Evolutionary conservation across 1,140 invertebrate genomes (phyloP), one percentile per base, ranked within the genome.

Genomic region (Vollenhovia emeryi): DNA sequence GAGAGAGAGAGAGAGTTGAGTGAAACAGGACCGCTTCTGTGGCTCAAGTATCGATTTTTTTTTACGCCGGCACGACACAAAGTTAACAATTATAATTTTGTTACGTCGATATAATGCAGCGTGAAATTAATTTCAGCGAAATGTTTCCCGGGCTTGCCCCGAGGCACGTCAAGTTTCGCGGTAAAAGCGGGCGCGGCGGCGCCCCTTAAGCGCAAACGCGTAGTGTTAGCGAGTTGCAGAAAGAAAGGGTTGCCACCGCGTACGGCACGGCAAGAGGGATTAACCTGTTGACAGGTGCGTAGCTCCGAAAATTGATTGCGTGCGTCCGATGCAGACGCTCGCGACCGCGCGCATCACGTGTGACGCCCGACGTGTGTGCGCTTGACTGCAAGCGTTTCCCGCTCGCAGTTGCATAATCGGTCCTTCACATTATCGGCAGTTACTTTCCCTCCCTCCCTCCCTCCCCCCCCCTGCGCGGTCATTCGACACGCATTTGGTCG

Each of bases 351-450:
- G 78, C 40, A 36, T 33, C 55, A 59, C 79, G 80, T 74, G 83
- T 52, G 75, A 60, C 74, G 55, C 52, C 36, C 24, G 15, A 33
- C 36, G 36, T 30, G 78, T 57, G 74, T 88, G 86, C 86, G 64
- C 80, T 87, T 76, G 87, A 80, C 85, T 87, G 50, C 89, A 62
- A 86, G 71, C 64, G 24, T 83, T 88, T 84, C 55, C 52, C 13
- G 45, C 9, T 45, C 27, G 78, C 74, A 55, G 50, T 88, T 64
- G 74, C 74, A 71, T 84, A 84, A 88, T 80, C 50, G 24, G n/a
- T 21, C 78, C 73, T 50, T 62, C 15, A 59, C 15, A n/a, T n/a
- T 15, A 27, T 40, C 30, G 36, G 5, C 50, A 55, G 60, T 27
- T 60, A 36, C 50, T 87, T 87, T 60, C 30, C 40, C n/a, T 83